phyloP scores from a whole-genome alignment of 2,797 vertebrate species.

The Galagoides demidoff region DNA sequence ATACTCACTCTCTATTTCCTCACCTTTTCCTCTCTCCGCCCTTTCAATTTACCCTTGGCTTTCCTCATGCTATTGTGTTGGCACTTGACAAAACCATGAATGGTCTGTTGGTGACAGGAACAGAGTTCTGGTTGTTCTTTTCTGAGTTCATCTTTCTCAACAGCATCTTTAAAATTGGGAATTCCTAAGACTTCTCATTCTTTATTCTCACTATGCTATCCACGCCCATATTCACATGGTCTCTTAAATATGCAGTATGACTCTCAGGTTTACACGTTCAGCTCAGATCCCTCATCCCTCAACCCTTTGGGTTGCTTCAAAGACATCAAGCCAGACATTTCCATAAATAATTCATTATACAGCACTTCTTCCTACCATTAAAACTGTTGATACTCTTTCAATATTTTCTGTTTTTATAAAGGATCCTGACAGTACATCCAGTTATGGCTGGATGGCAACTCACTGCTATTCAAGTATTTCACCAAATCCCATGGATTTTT shows the following conservation, averaged over 20 bases:
- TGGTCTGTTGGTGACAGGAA: neutral
- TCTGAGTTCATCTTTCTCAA: neutral
- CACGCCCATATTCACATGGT: neutral
- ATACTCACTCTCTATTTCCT: neutral
- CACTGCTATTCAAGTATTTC: neutral
- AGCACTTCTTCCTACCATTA: neutral
- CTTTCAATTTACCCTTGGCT: neutral
- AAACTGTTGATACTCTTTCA: neutral
- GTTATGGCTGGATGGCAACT: neutral
- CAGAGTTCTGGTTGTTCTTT: neutral
- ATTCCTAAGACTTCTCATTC: neutral
- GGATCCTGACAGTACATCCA: neutral
- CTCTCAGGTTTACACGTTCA: neutral
- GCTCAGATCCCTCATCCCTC: neutral
- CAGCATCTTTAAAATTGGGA: neutral
- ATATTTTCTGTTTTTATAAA: neutral
- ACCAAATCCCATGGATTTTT: neutral
- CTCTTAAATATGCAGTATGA: neutral
- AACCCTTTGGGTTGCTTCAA: neutral
- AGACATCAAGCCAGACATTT: neutral
- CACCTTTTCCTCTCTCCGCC: neutral
- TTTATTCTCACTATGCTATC: neutral
- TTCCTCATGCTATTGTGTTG: fast-evolving
- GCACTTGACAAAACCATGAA: neutral
- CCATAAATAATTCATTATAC: neutral